Percentiles rank a stretch among this genome's conserved stretches.
These are phyloP conservation scores for Budorcas taxicolor DNA, from an alignment of 2,113 vertebrate species.

Conservation along the genomic window DNA sequence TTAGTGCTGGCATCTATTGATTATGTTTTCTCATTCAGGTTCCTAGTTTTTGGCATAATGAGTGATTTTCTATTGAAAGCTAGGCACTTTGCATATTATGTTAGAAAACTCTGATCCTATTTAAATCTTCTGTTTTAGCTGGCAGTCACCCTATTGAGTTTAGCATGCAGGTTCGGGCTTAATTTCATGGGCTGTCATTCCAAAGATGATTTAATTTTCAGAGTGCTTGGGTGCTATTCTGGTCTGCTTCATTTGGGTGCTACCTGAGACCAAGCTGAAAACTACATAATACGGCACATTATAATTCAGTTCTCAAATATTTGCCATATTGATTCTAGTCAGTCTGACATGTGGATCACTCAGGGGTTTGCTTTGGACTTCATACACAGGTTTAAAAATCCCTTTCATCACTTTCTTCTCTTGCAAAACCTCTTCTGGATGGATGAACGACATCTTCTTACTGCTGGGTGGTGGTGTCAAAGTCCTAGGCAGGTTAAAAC, in stretches of 20 bases:
- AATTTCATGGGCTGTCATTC: background rate
- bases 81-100: background rate
- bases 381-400: background rate
- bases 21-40: background rate
- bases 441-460: background rate
- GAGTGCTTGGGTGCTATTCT: background rate
- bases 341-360: background rate
- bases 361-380: background rate
- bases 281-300: background rate
- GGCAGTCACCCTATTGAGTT: background rate
- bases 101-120: background rate
- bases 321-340: background rate
- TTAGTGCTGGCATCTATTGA: background rate
- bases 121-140: background rate
- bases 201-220: slow-evolving; percentile 3
- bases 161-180: background rate
- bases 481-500: background rate
- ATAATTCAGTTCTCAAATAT: background rate
- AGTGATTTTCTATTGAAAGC: background rate
- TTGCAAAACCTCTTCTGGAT: background rate
- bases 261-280: background rate
- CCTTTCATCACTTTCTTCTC: background rate
- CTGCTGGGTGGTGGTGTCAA: background rate
- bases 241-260: background rate
- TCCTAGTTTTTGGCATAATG: background rate